These are phyloP conservation scores for Melangyna quadrimaculata DNA, from an alignment of 2,888 invertebrate genomes.

Conservation along the genomic window DNA sequence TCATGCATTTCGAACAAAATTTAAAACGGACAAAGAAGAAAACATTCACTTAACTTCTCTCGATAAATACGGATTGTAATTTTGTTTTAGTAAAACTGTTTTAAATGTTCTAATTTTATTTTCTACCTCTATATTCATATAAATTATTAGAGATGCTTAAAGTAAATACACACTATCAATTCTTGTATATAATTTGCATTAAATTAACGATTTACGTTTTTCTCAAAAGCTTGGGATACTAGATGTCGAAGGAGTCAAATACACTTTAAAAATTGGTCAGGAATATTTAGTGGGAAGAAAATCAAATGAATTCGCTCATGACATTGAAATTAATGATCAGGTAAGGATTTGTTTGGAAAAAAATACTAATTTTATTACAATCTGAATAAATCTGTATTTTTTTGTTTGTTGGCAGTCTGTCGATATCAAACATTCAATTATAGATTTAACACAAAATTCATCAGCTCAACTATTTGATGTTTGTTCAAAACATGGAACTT, in stretches of 20 bases:
- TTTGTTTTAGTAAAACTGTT: not conserved
- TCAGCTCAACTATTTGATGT: constrained; percentile 34
- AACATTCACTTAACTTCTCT: not conserved
- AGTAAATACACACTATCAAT: not conserved
- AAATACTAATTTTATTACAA: too few relatives aligned
- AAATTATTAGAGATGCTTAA: not conserved
- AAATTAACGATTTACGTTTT: not conserved
- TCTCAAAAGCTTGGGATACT: constrained; percentile 37
- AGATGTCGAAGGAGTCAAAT: constrained; percentile 30
- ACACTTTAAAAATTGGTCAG: constrained; percentile 30
- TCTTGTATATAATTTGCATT: not conserved
- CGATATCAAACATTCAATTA: constrained; percentile 55
- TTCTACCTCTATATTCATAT: not conserved
- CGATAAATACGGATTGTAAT: not conserved
- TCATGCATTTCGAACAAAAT: not conserved
- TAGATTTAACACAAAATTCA: constrained; percentile 28
- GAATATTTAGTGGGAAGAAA: constrained; percentile 44
- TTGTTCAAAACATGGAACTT: constrained; percentile 56
- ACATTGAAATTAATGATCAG: constrained; percentile 59
- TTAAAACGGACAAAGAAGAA: not conserved
- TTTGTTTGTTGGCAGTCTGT: constrained; percentile 32
- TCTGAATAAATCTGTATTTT: not conserved
- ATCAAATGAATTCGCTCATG: constrained; percentile 16
- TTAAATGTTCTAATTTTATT: not conserved
- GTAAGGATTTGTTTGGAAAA: not conserved